Conservation (phyloP, 1,140 invertebrate species). For the Pectinophora gossypiella region DNA sequence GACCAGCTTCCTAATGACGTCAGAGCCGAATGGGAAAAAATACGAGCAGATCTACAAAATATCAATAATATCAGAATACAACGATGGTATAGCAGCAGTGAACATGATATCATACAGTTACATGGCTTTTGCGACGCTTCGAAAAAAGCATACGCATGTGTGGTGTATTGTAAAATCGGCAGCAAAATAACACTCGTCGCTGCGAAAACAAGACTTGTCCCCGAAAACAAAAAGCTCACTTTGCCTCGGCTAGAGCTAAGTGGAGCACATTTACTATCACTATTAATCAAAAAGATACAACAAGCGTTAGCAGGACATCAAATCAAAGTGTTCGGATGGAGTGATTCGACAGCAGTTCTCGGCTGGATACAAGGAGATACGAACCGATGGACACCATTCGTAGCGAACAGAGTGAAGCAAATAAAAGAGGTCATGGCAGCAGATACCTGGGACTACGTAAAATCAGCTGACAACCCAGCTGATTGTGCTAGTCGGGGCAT, state of each 20-base stretch:
- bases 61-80: neutral
- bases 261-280: conserved; percentile 17
- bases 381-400: conserved; percentile 12
- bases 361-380: conserved; percentile 18
- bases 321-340: conserved; percentile 12
- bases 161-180: neutral
- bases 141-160: neutral
- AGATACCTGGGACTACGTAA: conserved; percentile 8
- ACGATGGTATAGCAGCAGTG: neutral
- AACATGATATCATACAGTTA: neutral
- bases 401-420: conserved; percentile 9
- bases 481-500: conserved; percentile 38
- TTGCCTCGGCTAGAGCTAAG: conserved; percentile 11
- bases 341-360: conserved; percentile 17
- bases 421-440: conserved; percentile 9
- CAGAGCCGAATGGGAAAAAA: neutral
- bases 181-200: neutral
- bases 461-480: conserved; percentile 11
- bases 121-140: neutral
- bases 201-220: neutral
- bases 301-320: neutral
- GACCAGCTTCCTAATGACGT: neutral
- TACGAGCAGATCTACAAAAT: neutral
- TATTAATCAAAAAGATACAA: conserved; percentile 17
- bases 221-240: neutral